These are phyloP conservation scores for Scaptomyza reducta DNA, from an alignment of 2,888 invertebrate species.

Conservation along the genomic window DNA sequence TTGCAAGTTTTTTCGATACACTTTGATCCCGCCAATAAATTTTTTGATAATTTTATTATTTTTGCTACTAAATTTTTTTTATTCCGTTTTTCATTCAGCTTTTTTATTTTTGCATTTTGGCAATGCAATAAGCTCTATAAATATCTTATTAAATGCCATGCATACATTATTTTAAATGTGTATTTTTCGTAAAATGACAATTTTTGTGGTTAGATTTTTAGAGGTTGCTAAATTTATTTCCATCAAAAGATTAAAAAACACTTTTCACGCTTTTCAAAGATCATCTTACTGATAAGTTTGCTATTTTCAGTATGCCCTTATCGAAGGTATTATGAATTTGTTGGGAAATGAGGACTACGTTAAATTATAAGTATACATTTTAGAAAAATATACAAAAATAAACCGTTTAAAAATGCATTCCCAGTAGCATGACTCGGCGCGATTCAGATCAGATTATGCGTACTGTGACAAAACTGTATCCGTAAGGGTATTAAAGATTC, in stretches of 20 bases:
- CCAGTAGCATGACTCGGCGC: no score
- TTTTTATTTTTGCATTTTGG: conserved; percentile 49
- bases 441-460: neutral
- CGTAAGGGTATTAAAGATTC: conserved; percentile 1
- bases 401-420: no score
- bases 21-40: conserved; percentile 78
- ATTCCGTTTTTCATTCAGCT: conserved; percentile 43
- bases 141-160: conserved; percentile 66
- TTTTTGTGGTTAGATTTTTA: neutral
- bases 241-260: neutral
- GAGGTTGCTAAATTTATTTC: neutral
- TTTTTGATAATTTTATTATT: conserved; percentile 79
- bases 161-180: conserved; percentile 43
- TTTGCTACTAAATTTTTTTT: conserved; percentile 54
- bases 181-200: conserved; percentile 27
- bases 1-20: conserved; percentile 77
- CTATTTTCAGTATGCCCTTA: neutral
- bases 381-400: no score
- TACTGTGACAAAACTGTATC: neutral
- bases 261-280: neutral
- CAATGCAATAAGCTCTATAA: conserved; percentile 80
- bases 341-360: no score
- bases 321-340: neutral
- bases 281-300: neutral
- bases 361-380: no score